These are phyloP conservation scores for Muscicapa striata DNA, from an alignment of 2,797 vertebrate species.

Conservation along the genomic window DNA sequence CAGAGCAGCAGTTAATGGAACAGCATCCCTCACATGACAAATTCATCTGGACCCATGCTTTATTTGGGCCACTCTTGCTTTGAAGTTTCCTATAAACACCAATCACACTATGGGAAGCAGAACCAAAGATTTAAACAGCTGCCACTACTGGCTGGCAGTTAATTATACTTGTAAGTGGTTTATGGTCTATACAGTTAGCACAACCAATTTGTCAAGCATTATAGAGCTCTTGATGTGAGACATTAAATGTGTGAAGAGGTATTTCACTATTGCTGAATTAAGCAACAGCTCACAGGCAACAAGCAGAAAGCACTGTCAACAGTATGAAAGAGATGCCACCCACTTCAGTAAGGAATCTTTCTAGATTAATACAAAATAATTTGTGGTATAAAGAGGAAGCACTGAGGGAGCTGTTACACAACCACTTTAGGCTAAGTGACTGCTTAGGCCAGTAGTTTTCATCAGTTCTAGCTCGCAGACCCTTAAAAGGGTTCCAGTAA, in stretches of 20 bases:
- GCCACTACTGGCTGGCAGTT: constrained; percentile 19
- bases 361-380: constrained; percentile 6
- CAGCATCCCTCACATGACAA: not conserved
- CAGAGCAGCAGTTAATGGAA: constrained; percentile 17
- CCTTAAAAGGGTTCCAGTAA: not conserved
- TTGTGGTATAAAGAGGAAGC: not conserved
- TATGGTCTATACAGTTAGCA: constrained; percentile 47
- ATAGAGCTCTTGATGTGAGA: constrained; percentile 28
- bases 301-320: constrained; percentile 8
- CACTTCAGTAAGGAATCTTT: not conserved
- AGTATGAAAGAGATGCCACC: not conserved
- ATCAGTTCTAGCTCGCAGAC: not conserved
- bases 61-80: not conserved
- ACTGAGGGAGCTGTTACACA: not conserved
- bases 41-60: not conserved
- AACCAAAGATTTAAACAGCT: constrained; percentile 41
- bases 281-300: constrained; percentile 41
- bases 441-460: not conserved
- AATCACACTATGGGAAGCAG: not conserved
- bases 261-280: constrained; percentile 50
- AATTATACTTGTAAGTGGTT: constrained; percentile 48
- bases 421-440: not conserved
- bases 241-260: constrained; percentile 35
- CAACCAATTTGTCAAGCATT: constrained; percentile 38
- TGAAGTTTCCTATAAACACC: not conserved